Base-by-base conservation (phyloP, 2,888 invertebrate genomes). In the Zygothrica quintamaculata region DNA sequence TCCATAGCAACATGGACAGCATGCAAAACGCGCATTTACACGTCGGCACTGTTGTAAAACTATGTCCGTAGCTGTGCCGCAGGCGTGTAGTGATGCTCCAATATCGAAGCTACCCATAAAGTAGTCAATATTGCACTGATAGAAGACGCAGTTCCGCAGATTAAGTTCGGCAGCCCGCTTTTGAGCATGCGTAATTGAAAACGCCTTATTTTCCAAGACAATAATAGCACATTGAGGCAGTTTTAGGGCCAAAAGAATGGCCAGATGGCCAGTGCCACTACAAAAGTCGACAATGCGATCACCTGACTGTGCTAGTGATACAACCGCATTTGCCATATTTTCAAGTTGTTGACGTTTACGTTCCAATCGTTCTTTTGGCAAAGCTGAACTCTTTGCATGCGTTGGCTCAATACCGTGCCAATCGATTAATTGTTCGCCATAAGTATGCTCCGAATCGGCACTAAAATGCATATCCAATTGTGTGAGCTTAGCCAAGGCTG, bases 1-100 rank as follows among this genome's bases (percentile, higher is more conserved):
- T 1, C 98, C 98, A 91, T 98, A 98, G 89, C 98, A 98, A 89
- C 99, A 99, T 0, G 98, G 98, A 86, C 97, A 97, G 50, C 96
- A 93, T 0, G 98, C 95, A 92, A 98, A 98, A 69, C 95, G 93
- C 0, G 98, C 98, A 56, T 92, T 92, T 9, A 93, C 93, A 42
- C 93, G 92, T 9, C 96, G 92, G 89, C 98, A 98, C 87, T 95
- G 95, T 78, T 95, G 94, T 46, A 98, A 92, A 0, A 98, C 98
- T 64, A 98, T 93, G 91, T 99, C 99, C 1, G 97, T 98, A 1
- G 98, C 98, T 8, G 97, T 95, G 0, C 98, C 98, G 91, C 98
- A 99, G 1, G 98, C 98, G 91, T 98, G 98, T 26, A 99, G 92
- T 2, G 96, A 96, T 29, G 96, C 94, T 0, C 98, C 98, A 61